Evolutionary conservation across 2,113 vertebrate species (phyloP), one percentile per base, ranked within the genome.

Genomic region (Nansenia antarctica): DNA sequence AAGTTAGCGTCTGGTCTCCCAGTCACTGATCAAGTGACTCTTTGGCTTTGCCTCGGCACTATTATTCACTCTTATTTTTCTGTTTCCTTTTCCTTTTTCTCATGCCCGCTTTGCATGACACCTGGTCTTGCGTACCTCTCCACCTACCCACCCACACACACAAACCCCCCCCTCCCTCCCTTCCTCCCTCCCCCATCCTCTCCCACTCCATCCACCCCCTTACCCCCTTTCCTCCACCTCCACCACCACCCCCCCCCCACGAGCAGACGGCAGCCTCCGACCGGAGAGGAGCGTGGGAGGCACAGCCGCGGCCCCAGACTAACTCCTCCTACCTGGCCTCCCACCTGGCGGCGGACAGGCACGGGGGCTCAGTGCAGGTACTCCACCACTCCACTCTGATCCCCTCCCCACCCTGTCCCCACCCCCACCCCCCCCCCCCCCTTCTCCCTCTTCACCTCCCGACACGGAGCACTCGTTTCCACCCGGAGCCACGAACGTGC

Each of bases 311-410:
- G 90, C 95, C 96, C 72, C 98, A 98, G 93, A 92, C 96, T 85
- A 98, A 98, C 92, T 94, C 97, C 90, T 96, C 96, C 47, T 99
- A 97, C 90, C 85, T 99, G 93, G 94, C 95, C 85, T 96, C 97
- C 90, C 97, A 99, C 86, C 90, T 99, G 93, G 95, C 98, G 83
- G 93, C 97, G 72, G 98, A 99, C 85, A 95, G 98, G 93, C 98
- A 98, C 70, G 97, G 98, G 90, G 98, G 98, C 93, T 99, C 98
- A 85, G 97, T 99, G 68, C 98, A 99, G 98, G 98, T 99, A 98
- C 81, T 81, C 80, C 11, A 88, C 73, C 81, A 82, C 78, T 83
- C n/a, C 5, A 49, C 85, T 85, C 82, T 78, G 73, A 71, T 74
- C 59, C 82, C 37, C 60, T 29, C 24, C 22, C 11, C 49, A 35